phyloP scores from a whole-genome alignment of 2,113 vertebrate genomes.

The Connochaetes taurinus region DNA sequence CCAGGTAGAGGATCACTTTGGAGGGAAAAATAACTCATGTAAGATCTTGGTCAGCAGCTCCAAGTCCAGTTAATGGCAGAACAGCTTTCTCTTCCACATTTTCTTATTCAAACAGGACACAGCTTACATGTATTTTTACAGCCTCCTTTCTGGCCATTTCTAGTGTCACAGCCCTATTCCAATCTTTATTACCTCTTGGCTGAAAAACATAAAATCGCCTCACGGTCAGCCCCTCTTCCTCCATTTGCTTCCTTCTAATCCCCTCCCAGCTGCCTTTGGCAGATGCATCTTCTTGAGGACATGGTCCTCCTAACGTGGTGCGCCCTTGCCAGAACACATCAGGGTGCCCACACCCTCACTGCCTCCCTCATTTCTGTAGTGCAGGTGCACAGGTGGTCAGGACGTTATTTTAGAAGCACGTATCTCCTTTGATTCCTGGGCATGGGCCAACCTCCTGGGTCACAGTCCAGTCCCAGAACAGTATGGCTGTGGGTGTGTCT shows the following conservation, averaged over 20 bases:
- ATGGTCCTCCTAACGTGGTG: background rate
- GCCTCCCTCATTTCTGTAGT: background rate
- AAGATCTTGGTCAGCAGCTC: background rate
- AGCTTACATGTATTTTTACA: background rate
- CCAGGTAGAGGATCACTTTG: conserved; percentile 26
- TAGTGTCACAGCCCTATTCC: background rate
- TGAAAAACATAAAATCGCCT: background rate
- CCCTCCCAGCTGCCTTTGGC: background rate
- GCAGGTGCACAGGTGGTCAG: accelerated
- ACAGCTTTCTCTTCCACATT: background rate
- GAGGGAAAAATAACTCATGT: background rate
- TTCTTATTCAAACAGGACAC: background rate
- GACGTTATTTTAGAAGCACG: background rate
- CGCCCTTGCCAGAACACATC: background rate
- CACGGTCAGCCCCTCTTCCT: background rate
- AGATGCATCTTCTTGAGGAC: background rate
- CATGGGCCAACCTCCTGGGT: background rate
- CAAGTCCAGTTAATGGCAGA: conserved; percentile 10
- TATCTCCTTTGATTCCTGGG: background rate
- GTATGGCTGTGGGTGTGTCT: background rate
- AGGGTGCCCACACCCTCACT: background rate
- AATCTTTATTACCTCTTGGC: background rate
- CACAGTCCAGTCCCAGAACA: background rate
- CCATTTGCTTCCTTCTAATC: background rate
- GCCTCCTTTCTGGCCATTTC: background rate